Evolutionary conservation across 2,888 invertebrate genomes (phyloP), one percentile per base, ranked within the genome.

Genomic region (Seira ritae): DNA sequence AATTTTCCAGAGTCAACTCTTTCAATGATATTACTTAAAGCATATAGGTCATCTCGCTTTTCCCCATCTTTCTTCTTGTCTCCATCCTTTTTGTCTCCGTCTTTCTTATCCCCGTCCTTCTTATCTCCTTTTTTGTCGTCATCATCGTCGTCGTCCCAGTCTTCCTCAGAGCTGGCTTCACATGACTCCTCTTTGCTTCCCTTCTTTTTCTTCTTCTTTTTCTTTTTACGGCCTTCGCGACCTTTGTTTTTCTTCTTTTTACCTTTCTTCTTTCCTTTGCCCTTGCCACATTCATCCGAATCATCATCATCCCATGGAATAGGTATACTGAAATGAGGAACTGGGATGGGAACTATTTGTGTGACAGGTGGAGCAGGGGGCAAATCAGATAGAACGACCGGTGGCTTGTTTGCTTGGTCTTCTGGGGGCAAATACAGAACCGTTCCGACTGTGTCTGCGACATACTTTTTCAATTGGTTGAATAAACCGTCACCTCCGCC

Each of bases 51-150:
- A 15, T 22, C 71, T 46, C 71, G 24, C 23, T 23, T 55, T 46
- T 65, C 24, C 15, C 12, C 74, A 23, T 67, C 70, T 6, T 22
- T 67, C 12, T 42, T 74, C 22, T 17, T 46, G 19, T 72, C 67
- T n/a, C 73, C 74, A 31, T 75, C 78, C 4, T 75, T 71, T 8
- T 84, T 73, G 15, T 69, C 67, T n/a, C 31, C 37, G 37, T 76
- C 70, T 19, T 65, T 42, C n/a, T 70, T 62, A 17, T 80, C 74
- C 0, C 67, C 55, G 19, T 71, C 81, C n/a, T 71, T 72, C 20
- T 81, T 76, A 24, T 81, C 80, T 0, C 80, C 84, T 24, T 79
- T 74, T 50, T 84, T 79, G 22, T 72, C 62, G 10, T 67, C 72
- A 31, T 65, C 73, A 60, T 73, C 75, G 23, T 75, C 74, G 19